A percentile compares a stretch with the other conserved stretches of the same genome.
These are phyloP conservation scores for Nebria salina DNA, from an alignment of 2,888 invertebrate genomes.

Conservation along the genomic window DNA sequence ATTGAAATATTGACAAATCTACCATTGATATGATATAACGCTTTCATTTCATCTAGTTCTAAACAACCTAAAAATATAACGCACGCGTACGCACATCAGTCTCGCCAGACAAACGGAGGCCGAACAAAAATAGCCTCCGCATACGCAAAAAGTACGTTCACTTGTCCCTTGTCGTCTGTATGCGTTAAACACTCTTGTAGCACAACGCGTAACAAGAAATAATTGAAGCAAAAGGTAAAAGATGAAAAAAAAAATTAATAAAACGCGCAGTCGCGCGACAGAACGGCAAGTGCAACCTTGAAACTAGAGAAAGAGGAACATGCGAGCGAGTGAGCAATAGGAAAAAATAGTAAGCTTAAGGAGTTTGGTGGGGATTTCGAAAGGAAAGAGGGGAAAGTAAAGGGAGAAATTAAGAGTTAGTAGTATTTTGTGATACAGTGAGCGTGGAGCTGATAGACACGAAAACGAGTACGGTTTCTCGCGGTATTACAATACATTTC, in stretches of 20 bases:
- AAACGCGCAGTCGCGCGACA: conserved; percentile 46
- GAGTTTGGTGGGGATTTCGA: conserved; percentile 50
- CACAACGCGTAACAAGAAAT: conserved; percentile 20
- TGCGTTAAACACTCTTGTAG: neutral
- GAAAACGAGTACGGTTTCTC: neutral
- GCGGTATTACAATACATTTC: conserved; percentile 36
- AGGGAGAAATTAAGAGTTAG: conserved; percentile 63
- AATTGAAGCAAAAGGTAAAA: conserved; percentile 39
- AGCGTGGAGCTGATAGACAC: conserved; percentile 54
- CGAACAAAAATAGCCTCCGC: conserved; percentile 25
- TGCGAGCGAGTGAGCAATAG: conserved; percentile 60
- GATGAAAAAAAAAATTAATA: conserved; percentile 36
- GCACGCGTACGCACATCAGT: neutral
- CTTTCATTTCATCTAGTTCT: conserved; percentile 10
- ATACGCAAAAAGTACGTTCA: conserved; percentile 8
- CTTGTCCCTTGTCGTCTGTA: conserved; percentile 3
- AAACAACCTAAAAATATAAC: conserved; percentile 31
- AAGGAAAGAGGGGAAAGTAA: conserved; percentile 62
- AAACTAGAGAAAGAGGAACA: conserved; percentile 61
- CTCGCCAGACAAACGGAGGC: conserved; percentile 30
- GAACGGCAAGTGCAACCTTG: conserved; percentile 60
- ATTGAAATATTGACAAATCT: conserved; percentile 18
- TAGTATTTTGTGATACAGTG: conserved; percentile 61
- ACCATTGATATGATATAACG: neutral
- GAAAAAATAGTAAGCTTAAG: conserved; percentile 58